Conservation (phyloP, 2,888 invertebrate species). For the Sarcophaga rosellei region DNA sequence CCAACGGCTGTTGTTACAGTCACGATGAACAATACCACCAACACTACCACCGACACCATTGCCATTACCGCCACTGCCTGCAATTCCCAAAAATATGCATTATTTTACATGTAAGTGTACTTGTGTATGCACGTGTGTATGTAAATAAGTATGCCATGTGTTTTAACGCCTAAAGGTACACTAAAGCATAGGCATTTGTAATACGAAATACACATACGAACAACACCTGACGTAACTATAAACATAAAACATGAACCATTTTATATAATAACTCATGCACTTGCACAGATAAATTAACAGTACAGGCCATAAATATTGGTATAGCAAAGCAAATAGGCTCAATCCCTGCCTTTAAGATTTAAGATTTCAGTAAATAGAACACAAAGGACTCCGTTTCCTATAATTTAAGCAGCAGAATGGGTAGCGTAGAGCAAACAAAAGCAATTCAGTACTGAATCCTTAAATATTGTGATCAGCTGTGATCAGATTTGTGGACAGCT, state of each 20-base stretch:
- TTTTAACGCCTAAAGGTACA: conserved; percentile 27
- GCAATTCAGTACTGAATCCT: no score
- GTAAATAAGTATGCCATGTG: conserved; percentile 20
- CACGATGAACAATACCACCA: conserved; percentile 43
- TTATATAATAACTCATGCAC: not conserved
- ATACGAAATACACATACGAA: not conserved
- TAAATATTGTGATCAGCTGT: no score
- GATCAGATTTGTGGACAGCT: no score
- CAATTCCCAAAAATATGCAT: not conserved
- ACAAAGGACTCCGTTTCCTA: no score
- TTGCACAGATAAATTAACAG: not conserved
- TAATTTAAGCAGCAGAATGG: no score
- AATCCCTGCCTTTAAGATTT: no score
- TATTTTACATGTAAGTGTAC: not conserved
- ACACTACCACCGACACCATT: conserved; percentile 61
- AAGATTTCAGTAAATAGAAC: no score
- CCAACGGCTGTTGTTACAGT: conserved; percentile 15
- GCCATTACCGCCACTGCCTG: not conserved
- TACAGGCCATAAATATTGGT: not conserved
- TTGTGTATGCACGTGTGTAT: not conserved
- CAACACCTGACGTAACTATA: not conserved
- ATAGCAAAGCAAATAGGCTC: not conserved
- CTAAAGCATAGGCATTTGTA: not conserved
- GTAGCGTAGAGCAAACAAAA: no score
- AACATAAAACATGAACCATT: not conserved